Evolutionary conservation across 2,113 vertebrate genomes (phyloP).

Genomic region (Prunella himalayana): DNA sequence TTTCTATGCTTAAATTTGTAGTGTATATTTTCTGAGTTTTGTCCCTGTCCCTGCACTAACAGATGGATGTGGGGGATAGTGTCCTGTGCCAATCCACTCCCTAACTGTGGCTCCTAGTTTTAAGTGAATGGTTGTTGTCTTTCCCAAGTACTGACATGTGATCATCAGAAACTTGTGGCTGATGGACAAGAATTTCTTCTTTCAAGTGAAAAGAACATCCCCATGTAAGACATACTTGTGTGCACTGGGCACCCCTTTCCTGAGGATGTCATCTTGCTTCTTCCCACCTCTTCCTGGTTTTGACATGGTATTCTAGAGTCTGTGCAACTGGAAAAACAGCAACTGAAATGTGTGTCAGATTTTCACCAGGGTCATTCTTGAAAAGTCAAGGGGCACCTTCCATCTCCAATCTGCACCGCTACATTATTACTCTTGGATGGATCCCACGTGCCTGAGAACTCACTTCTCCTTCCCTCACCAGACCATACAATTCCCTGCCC

Average conservation of each 20-base stretch:
- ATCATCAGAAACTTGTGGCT: not conserved
- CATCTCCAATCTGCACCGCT: rapidly evolving
- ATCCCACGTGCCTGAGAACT: not conserved
- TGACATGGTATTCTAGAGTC: not conserved
- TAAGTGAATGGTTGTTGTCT: not conserved
- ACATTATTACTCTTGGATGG: not conserved
- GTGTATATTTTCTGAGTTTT: not conserved
- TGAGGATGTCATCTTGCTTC: not conserved
- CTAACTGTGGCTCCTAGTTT: not conserved
- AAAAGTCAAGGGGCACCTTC: not conserved
- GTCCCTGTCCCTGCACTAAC: not conserved
- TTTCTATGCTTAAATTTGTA: not conserved
- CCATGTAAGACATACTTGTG: not conserved
- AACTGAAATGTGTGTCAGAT: not conserved
- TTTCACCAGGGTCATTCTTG: not conserved
- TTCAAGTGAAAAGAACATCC: not conserved
- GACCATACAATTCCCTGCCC: not conserved
- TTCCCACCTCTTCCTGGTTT: not conserved
- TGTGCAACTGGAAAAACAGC: not conserved
- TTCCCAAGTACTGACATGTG: not conserved
- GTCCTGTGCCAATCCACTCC: not conserved
- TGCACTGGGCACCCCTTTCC: not conserved
- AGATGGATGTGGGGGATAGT: not conserved
- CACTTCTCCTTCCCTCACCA: not conserved
- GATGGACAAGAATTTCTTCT: not conserved